Base-by-base conservation (phyloP, 2,888 invertebrate genomes). In the Eupithecia exiguata region DNA sequence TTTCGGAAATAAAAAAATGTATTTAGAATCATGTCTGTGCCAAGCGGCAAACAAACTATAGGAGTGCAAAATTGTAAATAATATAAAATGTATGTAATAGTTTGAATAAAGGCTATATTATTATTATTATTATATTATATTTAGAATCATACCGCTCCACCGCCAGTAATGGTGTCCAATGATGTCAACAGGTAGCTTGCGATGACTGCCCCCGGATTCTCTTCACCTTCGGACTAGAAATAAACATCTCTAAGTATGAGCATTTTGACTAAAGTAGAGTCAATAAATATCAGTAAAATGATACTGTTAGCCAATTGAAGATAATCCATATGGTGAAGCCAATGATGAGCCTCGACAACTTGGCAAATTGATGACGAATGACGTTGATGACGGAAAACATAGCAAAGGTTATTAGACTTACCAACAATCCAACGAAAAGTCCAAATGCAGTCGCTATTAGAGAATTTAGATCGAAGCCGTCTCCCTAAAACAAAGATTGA, bases 111-210 rank as follows among this genome's bases (percentile, higher is more conserved):
- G n/a, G n/a, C n/a, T n/a, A n/a, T n/a, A n/a, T n/a, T n/a, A n/a
- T n/a, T n/a, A n/a, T n/a, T n/a, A n/a, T n/a, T n/a, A n/a, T n/a
- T n/a, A n/a, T n/a, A n/a, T n/a, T n/a, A n/a, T 46, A 25, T 67
- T 3, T 5, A 7, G 53, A 35, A 49, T 83, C 90, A 74, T 89
- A 95, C 95, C 86, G 94, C 88, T 74, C 95, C 95, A 7, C 95
- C 95, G n/a, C 91, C 94, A 25, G 93, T 91, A 5, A 94, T 84
- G 0, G 94, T 92, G 12, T 94, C 93, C 75, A 95, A 80, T 1
- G 93, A 92, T 0, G 94, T 94, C 46, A 92, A 79, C 10, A 94
- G 82, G 74, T 94, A 95, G 74, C 91, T 90, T 7, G 90, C 93
- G 35, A 94, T 87, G 21, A 93, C 82, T 16, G 88, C 84, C n/a